These are phyloP conservation scores for Scaptomyza pallida DNA, from an alignment of 1,140 invertebrate species.

Conservation along the genomic window DNA sequence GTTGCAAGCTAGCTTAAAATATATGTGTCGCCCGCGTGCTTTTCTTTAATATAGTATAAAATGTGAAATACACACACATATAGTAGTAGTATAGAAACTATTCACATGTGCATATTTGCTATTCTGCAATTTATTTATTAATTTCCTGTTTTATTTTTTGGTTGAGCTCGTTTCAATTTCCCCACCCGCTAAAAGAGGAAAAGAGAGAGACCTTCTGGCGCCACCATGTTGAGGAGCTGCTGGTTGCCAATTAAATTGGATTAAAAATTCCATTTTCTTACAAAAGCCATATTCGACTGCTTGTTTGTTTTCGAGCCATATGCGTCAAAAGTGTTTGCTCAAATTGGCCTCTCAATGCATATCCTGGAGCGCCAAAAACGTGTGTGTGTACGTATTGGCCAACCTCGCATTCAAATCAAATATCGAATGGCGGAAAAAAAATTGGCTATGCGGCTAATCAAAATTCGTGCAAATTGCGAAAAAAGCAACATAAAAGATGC, in stretches of 20 bases:
- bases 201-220: slow-evolving; percentile 21
- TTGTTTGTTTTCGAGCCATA: slow-evolving; percentile 50
- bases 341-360: slow-evolving; percentile 57
- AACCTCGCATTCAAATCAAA: slow-evolving; percentile 51
- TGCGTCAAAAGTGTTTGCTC: slow-evolving; percentile 61
- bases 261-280: slow-evolving; percentile 81
- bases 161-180: slow-evolving; percentile 22
- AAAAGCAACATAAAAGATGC: slow-evolving; percentile 7
- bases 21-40: slow-evolving; percentile 69
- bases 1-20: slow-evolving; percentile 55
- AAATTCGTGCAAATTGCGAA: slow-evolving; percentile 68
- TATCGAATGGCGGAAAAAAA: slow-evolving; percentile 36
- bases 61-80: slow-evolving; percentile 6
- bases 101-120: slow-evolving; percentile 43
- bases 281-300: slow-evolving; percentile 40
- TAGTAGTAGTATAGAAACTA: slow-evolving; percentile 24
- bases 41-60: slow-evolving; percentile 58
- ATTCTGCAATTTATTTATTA: slow-evolving; percentile 73
- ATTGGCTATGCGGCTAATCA: slow-evolving; percentile 65
- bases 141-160: slow-evolving; percentile 27
- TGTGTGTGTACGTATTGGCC: slow-evolving; percentile 27
- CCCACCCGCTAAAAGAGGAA: no score
- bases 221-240: slow-evolving; percentile 11
- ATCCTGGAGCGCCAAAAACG: slow-evolving; percentile 44
- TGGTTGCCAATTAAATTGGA: slow-evolving; percentile 73